phyloP scores from a whole-genome alignment of 2,113 vertebrate genomes.

The Neogobius melanostomus region DNA sequence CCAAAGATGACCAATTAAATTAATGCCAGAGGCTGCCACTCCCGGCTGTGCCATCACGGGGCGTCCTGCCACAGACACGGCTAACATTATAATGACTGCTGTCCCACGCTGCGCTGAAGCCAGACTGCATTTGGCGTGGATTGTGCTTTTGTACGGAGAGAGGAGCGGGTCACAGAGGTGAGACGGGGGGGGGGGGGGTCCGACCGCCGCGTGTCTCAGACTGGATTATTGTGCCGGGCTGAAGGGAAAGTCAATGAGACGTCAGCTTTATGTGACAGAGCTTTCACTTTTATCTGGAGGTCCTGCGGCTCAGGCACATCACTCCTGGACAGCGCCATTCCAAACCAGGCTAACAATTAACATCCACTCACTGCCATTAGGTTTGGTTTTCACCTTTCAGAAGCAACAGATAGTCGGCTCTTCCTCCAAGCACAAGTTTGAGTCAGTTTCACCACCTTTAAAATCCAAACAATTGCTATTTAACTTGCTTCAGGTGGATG shows the following conservation, averaged over 20 bases:
- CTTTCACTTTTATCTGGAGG: neutral
- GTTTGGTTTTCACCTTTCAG: too few relatives aligned
- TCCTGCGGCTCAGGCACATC: neutral
- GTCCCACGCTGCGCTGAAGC: neutral
- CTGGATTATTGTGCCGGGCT: slow-evolving; percentile 18
- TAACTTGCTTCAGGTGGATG: too few relatives aligned
- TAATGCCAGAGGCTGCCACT: slow-evolving; percentile 33
- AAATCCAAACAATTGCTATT: too few relatives aligned
- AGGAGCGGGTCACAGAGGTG: slow-evolving; percentile 46
- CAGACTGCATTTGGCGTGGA: slow-evolving; percentile 41
- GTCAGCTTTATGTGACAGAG: slow-evolving; percentile 60
- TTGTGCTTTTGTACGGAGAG: slow-evolving; percentile 31
- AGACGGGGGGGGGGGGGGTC: slow-evolving; percentile 21
- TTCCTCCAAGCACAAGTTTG: too few relatives aligned
- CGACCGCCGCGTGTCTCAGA: slow-evolving; percentile 40
- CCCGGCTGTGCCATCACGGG: slow-evolving; percentile 61
- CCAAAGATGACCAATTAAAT: too few relatives aligned
- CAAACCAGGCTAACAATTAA: neutral
- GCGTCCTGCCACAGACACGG: slow-evolving; percentile 7
- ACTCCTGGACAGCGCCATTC: neutral
- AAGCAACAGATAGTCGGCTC: too few relatives aligned
- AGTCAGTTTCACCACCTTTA: too few relatives aligned
- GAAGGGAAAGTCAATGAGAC: slow-evolving; percentile 26
- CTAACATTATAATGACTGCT: neutral
- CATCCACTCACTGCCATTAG: too few relatives aligned